A percentile compares a stretch with the other conserved stretches of the same genome.
Evolutionary conservation across 1,140 invertebrate genomes (phyloP).

Genomic region (Onthophagus taurus): DNA sequence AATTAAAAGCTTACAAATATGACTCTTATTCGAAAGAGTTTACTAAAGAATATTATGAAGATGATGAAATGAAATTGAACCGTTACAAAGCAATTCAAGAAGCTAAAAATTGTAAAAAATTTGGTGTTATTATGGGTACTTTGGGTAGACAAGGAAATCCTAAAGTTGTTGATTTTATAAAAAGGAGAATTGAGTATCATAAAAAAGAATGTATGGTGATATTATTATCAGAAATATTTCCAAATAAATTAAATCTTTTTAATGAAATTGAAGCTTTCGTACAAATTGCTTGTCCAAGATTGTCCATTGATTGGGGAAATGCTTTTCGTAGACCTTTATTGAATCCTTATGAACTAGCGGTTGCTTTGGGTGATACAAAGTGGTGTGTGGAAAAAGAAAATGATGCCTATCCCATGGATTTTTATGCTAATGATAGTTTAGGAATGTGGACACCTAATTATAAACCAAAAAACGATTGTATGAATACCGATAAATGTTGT

Average conservation of each 20-base stretch:
- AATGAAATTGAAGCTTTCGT: slow-evolving; percentile 75
- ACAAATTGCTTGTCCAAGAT: slow-evolving; percentile 89
- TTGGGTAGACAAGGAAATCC: slow-evolving; percentile 88
- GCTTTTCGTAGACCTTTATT: slow-evolving; percentile 82
- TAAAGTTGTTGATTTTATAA: slow-evolving; percentile 64
- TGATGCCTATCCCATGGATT: slow-evolving; percentile 94
- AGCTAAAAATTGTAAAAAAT: slow-evolving; percentile 52
- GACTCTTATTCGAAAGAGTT: slow-evolving; percentile 97
- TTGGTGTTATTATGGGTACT: slow-evolving; percentile 93
- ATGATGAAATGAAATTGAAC: slow-evolving; percentile 67
- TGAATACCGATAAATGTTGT: slow-evolving; percentile 40
- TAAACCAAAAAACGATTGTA: slow-evolving; percentile 48
- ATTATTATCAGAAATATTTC: slow-evolving; percentile 93
- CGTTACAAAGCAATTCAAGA: slow-evolving; percentile 63
- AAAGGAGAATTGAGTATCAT: slow-evolving; percentile 53
- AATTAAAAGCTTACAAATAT: slow-evolving; percentile 80
- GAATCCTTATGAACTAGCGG: slow-evolving; percentile 91
- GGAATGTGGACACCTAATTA: slow-evolving; percentile 97
- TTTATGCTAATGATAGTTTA: slow-evolving; percentile 86
- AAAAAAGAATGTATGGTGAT: slow-evolving; percentile 69
- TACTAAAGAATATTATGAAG: slow-evolving; percentile 87
- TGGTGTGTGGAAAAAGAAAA: slow-evolving; percentile 45
- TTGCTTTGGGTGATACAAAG: slow-evolving; percentile 64
- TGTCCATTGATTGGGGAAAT: slow-evolving; percentile 98
- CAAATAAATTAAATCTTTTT: slow-evolving; percentile 82